Conservation (phyloP, 2,113 vertebrate species). For the Nycticebus coucang region DNA sequence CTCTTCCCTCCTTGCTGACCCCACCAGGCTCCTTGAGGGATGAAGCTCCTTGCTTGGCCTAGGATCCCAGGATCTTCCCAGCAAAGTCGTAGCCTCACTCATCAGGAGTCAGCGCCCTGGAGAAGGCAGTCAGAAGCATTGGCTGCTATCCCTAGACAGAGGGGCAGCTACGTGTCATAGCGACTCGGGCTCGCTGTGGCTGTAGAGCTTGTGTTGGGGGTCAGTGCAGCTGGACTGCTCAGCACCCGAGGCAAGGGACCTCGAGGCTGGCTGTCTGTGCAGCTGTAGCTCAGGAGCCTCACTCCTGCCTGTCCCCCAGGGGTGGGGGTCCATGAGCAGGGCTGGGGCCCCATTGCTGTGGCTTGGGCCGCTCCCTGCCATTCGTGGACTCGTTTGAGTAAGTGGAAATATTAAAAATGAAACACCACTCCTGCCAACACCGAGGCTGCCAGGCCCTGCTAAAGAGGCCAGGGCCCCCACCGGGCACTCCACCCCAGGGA, state of each 20-base stretch:
- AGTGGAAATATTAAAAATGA: constrained; percentile 56
- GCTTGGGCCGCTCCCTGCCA: background rate
- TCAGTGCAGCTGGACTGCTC: background rate
- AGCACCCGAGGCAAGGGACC: background rate
- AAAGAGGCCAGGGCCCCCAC: constrained; percentile 56
- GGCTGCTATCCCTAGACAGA: background rate
- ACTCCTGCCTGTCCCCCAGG: background rate
- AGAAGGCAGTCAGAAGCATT: background rate
- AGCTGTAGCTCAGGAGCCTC: fast-evolving
- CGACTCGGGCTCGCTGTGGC: fast-evolving
- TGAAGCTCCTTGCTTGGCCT: background rate
- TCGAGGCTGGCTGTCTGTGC: fast-evolving
- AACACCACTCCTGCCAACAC: fast-evolving
- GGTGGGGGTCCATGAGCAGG: fast-evolving
- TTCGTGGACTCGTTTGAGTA: background rate
- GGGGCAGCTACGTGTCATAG: fast-evolving
- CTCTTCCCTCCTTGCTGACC: fast-evolving
- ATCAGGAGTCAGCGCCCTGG: background rate
- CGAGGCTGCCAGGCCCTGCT: background rate
- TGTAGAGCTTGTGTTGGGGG: background rate
- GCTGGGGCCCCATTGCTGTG: background rate
- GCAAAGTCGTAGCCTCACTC: background rate
- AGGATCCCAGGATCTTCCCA: background rate
- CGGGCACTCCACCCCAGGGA: background rate
- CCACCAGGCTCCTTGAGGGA: fast-evolving